Evolutionary conservation across 2,797 vertebrate genomes (phyloP), one percentile per base, ranked within the genome.

Genomic region (Helarctos malayanus): DNA sequence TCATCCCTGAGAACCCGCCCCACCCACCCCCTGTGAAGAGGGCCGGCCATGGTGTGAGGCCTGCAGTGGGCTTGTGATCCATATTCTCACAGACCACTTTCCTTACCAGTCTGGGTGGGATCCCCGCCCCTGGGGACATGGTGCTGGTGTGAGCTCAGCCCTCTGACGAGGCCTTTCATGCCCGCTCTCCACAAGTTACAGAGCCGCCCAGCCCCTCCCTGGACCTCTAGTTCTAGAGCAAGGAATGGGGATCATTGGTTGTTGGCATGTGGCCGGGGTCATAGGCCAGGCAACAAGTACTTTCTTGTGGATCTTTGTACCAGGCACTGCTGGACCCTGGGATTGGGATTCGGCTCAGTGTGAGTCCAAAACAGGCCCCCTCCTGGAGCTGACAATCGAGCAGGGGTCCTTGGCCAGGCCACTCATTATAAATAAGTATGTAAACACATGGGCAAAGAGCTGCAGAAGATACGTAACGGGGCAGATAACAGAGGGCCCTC

Each of bases 81-180:
- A 69, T 73, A 96, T 96, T 97, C 94, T 86, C 96, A 92, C 91
- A 87, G 45, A 76, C 54, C 35, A 96, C 95, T 97, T 87, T 95
- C 82, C 79, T 95, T 56, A 86, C 18, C 47, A 41, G 68, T 32
- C 57, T 91, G 97, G 92, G 97, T 75, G 83, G 81, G 97, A 68
- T 65, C 80, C 54, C 78, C 38, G 38, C 68, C 94, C 29, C 56
- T 29, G 10, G 78, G 91, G 79, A 83, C 49, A 27, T 16, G 57
- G 57, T 19, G 5, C 47, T 65, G 12, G 14, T 52, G 9, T 96
- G 96, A 96, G 91, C 93, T 93, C 96, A 96, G 92, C 71, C 87
- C 79, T 86, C 49, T 47, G 73, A n/a, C 32, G 10, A 29, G 47
- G 89, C 88, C 79, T 95, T 81, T 18, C 68, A 14, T 68, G 56